Evolutionary conservation across 2,888 invertebrate genomes (phyloP), one percentile per base, ranked within the genome.

Genomic region (Drosophila neotestacea): DNA sequence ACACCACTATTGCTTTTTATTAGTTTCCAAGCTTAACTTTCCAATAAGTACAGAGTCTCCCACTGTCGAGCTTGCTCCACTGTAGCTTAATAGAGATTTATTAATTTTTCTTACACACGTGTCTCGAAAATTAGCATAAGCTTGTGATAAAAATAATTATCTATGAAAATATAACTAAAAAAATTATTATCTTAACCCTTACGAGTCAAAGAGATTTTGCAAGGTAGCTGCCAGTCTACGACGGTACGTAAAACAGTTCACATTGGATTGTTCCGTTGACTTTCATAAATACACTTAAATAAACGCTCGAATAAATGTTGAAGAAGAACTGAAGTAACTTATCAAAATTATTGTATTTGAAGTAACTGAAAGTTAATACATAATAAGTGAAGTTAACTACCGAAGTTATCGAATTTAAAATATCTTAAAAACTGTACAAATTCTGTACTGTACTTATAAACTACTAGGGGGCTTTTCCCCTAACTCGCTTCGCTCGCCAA

Each of bases 211-310:
- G 27, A 28, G 10, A 4, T 0, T 4, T 4, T n/a, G 22, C 4
- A 10, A 39, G 48, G 5, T 36, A 4, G 38, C 0, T 6, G 10
- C 68, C 73, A 76, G 76, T 76, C 22, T 13, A 44, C 6, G 36
- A 4, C 54, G 16, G 48, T 7, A 28, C 38, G 41, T 56, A 11
- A 38, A 64, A 28, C 64, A 10, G 6, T 39, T 30, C 30, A 51
- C 42, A 59, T 39, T 27, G 27, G 39, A 13, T 9, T 32, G 1
- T 47, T 46, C 28, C 32, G 27, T 46, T n/a, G n/a, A 5, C n/a
- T 36, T n/a, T 32, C 6, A 1, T 4, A 41, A 36, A 9, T 36
- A 52, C 16, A 27, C 39, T 62, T 22, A 27, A 39, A 34, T 63
- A 9, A 36, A 9, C 10, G 6, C n/a, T 32, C 32, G 3, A 4